Conservation (phyloP, 2,888 invertebrate species). For the Teleogryllus oceanicus region DNA sequence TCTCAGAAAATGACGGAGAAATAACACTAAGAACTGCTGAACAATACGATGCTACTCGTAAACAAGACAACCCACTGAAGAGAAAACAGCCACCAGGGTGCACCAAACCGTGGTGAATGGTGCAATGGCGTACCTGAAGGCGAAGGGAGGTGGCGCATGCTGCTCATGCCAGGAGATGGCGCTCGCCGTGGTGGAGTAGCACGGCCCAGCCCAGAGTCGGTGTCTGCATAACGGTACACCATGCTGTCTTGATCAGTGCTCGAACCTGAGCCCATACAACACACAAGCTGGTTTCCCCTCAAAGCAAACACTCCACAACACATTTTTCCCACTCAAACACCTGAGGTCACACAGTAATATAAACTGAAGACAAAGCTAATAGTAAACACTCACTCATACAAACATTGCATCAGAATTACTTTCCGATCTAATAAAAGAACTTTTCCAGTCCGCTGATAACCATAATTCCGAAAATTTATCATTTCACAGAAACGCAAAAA, state of each 20-base stretch:
- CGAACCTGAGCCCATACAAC: conserved; percentile 47
- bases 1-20: no score
- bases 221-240: conserved; percentile 59
- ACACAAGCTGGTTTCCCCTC: conserved; percentile 36
- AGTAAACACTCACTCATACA: background rate
- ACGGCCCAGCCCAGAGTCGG: conserved; percentile 82
- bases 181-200: conserved; percentile 84
- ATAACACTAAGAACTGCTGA: no score
- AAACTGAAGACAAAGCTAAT: conserved; percentile 25
- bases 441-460: no score
- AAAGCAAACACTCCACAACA: background rate
- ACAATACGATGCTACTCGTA: no score
- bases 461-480: no score
- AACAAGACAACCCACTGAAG: no score
- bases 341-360: background rate
- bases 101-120: no score
- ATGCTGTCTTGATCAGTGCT: conserved; percentile 58
- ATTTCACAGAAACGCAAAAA: no score
- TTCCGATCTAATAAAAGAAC: no score
- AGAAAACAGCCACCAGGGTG: no score
- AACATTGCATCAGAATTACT: no score
- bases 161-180: conserved; percentile 73
- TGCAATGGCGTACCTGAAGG: conserved; percentile 57
- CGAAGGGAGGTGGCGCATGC: conserved; percentile 71
- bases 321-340: conserved; percentile 12